These are phyloP conservation scores for Drosophila borealis DNA, from an alignment of 2,888 invertebrate species.

Conservation along the genomic window DNA sequence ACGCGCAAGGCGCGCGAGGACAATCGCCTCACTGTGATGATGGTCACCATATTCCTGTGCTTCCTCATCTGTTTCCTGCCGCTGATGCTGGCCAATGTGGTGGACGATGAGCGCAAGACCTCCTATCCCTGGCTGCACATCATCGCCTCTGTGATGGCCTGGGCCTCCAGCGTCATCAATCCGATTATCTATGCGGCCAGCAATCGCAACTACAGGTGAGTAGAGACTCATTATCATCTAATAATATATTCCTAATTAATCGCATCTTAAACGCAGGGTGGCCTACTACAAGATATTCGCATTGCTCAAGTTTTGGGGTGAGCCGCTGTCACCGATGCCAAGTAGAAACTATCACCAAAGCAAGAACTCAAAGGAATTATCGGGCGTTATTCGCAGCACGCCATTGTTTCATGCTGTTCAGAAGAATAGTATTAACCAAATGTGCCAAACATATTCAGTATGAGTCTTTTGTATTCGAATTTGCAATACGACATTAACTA, in stretches of 20 bases:
- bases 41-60: conserved; percentile 94
- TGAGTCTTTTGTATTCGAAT: conserved; percentile 68
- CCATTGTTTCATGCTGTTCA: conserved; percentile 82
- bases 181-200: conserved; percentile 96
- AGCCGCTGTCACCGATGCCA: conserved; percentile 83
- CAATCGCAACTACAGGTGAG: conserved; percentile 92
- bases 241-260: background rate
- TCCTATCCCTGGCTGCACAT: conserved; percentile 91
- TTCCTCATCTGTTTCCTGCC: conserved; percentile 95
- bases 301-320: conserved; percentile 84
- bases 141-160: conserved; percentile 93
- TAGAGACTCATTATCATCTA: background rate
- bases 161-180: conserved; percentile 96
- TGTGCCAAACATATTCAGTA: conserved; percentile 83
- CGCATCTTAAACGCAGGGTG: conserved; percentile 61
- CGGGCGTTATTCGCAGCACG: conserved; percentile 82
- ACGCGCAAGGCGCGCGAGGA: conserved; percentile 87
- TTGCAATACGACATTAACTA: conserved; percentile 59
- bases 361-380: conserved; percentile 83
- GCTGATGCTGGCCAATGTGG: conserved; percentile 94
- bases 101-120: conserved; percentile 90
- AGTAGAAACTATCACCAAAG: conserved; percentile 84
- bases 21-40: conserved; percentile 92
- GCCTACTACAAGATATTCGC: conserved; percentile 84
- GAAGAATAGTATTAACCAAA: conserved; percentile 81